Evolutionary conservation across 2,888 invertebrate species (phyloP).

Genomic region (Tiphia femorata): DNA sequence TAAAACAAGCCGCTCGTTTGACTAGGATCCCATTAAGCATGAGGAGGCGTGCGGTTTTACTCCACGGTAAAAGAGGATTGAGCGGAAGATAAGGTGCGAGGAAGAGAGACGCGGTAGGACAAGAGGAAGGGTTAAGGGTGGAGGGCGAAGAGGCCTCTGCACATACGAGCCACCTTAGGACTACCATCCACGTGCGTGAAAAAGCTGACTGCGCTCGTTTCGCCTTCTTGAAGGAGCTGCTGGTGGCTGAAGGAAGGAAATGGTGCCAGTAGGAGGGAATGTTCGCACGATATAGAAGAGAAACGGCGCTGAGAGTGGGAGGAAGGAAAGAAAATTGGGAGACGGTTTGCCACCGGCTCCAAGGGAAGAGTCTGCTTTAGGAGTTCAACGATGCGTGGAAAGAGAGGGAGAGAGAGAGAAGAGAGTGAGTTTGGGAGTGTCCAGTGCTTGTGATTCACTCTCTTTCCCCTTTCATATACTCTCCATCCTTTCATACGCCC

Average conservation of each 20-base stretch:
- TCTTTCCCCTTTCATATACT: too few relatives aligned
- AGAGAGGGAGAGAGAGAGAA: conserved; percentile 4
- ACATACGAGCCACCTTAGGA: conserved; percentile 5
- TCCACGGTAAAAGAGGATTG: neutral
- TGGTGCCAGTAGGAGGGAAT: neutral
- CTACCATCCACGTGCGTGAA: conserved; percentile 16
- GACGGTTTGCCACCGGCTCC: neutral
- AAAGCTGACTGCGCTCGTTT: conserved; percentile 21
- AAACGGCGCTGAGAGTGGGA: neutral
- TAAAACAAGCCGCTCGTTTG: conserved; percentile 32
- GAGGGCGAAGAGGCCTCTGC: conserved; percentile 11
- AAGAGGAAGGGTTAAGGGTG: neutral
- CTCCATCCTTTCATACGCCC: too few relatives aligned
- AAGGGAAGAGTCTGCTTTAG: conserved; percentile 14
- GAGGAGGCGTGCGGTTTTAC: conserved; percentile 11
- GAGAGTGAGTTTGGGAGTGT: too few relatives aligned
- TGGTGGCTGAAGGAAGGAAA: conserved; percentile 3
- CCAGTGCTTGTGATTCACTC: too few relatives aligned
- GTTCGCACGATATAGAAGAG: too few relatives aligned
- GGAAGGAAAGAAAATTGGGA: neutral
- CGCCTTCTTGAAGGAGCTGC: neutral
- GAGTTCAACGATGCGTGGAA: conserved; percentile 23
- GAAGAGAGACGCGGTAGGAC: too few relatives aligned
- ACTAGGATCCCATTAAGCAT: conserved; percentile 24
- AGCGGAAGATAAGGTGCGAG: conserved; percentile 13